Conservation (phyloP, 2,113 vertebrate species). For the Chaetorhynchus papuensis region DNA sequence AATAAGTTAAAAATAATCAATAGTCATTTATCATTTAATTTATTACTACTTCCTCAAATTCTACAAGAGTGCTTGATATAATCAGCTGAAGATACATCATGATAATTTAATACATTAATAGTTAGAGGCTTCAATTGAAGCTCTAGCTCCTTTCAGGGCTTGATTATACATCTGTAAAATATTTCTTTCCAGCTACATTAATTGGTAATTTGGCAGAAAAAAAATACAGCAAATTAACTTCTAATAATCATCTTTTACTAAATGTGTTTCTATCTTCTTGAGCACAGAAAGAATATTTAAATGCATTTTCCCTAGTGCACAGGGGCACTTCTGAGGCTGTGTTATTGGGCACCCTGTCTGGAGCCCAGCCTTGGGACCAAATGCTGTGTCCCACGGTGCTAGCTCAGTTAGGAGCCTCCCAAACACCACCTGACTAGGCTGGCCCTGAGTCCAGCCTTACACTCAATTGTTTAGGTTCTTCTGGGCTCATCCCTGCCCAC, state of each 20-base stretch:
- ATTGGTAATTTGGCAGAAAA: constrained; percentile 49
- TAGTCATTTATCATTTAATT: constrained; percentile 37
- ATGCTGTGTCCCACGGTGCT: background rate
- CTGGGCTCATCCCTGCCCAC: background rate
- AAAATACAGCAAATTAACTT: constrained; percentile 39
- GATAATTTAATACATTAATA: constrained; percentile 49
- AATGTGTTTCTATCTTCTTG: background rate
- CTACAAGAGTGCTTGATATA: constrained; percentile 40
- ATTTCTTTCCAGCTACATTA: constrained; percentile 40
- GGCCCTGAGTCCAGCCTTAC: background rate
- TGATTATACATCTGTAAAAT: constrained; percentile 57
- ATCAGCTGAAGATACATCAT: constrained; percentile 46
- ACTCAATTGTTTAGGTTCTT: background rate
- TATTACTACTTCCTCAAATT: constrained; percentile 36
- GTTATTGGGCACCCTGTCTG: background rate
- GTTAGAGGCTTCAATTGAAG: background rate
- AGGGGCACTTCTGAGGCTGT: background rate
- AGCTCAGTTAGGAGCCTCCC: background rate
- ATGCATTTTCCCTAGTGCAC: background rate
- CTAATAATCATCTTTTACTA: constrained; percentile 12
- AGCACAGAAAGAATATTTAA: background rate
- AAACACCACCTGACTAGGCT: background rate
- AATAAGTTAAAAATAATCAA: constrained; percentile 36
- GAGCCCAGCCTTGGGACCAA: background rate
- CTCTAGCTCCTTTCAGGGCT: background rate